Base-by-base conservation (phyloP, 2,888 invertebrate genomes). In the Noctua pronuba region DNA sequence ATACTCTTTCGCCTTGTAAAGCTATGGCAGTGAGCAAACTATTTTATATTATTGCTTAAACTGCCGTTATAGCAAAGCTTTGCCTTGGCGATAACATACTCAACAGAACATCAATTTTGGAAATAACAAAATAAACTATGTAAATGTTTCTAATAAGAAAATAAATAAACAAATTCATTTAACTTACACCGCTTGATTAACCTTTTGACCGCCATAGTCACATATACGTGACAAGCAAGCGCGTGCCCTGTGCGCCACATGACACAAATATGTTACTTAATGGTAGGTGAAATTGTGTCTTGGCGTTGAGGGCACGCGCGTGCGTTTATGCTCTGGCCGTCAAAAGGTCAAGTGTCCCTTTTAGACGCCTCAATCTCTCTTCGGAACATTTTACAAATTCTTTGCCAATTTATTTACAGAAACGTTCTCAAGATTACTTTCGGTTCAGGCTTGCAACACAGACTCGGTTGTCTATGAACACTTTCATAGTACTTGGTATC, bases 41-140 rank as follows among this genome's bases (percentile, higher is more conserved):
- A 69, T 60, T 18, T n/a, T 24, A 13, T 44, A 67, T 66, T 67
- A 73, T 75, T 82, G 58, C 58, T 60, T 7, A 46, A 68, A 35
- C 49, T 44, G n/a, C 21, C 31, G 2, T 49, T 31, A 71, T 6
- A 35, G 44, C 69, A 55, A 69, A 18, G 44, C 41, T 16, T 80
- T 62, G 60, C 35, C 62, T 62, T 62, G 10, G 62, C 18, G 18
- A 46, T 38, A n/a, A n/a, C n/a, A n/a, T n/a, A 31, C n/a, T 31
- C 16, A 83, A 79, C 38, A 28, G 11, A 77, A 65, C 65, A 78
- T 44, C 10, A 16, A 79, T 13, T 66, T 58, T 24, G 21, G 8
- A 79, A 80, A 58, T 38, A 85, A 82, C 69, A 66, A 85, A 66
- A 38, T 0, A 64, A 67, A 55, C 31, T 4, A 24, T 6, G 35